phyloP scores from a whole-genome alignment of 2,797 vertebrate genomes.

The Oreonectes daqikongensis region DNA sequence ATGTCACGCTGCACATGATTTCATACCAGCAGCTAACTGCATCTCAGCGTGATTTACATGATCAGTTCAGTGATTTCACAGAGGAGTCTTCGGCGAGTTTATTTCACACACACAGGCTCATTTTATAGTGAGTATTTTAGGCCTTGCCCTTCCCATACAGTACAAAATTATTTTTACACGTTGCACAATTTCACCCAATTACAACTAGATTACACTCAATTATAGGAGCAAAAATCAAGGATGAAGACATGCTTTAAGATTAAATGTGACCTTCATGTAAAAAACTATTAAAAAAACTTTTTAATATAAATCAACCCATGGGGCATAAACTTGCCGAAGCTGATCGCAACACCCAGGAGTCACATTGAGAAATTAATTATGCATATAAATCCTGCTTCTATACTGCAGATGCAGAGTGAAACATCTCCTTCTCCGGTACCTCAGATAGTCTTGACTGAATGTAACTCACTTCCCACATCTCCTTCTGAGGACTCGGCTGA shows the following conservation, averaged over 20 bases:
- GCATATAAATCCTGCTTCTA: slow-evolving; percentile 53
- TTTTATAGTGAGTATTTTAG: neutral
- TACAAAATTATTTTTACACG: neutral
- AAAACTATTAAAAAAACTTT: neutral
- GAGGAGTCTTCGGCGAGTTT: slow-evolving; percentile 29
- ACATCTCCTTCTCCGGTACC: slow-evolving; percentile 69
- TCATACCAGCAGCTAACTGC: slow-evolving; percentile 52
- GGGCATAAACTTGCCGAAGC: neutral
- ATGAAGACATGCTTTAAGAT: neutral
- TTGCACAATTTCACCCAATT: neutral
- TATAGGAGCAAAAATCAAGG: neutral
- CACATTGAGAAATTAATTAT: neutral
- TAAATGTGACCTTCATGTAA: neutral
- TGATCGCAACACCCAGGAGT: slow-evolving; percentile 4
- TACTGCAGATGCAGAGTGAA: slow-evolving; percentile 68
- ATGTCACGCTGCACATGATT: slow-evolving; percentile 45
- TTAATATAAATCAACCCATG: neutral
- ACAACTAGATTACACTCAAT: neutral
- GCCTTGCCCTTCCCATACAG: neutral
- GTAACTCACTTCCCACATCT: slow-evolving; percentile 70
- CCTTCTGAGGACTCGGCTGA: slow-evolving; percentile 65
- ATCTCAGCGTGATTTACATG: slow-evolving; percentile 25
- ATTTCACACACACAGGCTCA: neutral
- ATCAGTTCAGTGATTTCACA: slow-evolving; percentile 24
- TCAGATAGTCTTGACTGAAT: slow-evolving; percentile 84